Evolutionary conservation across 2,113 vertebrate species (phyloP).

Genomic region (Struthidea cinerea): DNA sequence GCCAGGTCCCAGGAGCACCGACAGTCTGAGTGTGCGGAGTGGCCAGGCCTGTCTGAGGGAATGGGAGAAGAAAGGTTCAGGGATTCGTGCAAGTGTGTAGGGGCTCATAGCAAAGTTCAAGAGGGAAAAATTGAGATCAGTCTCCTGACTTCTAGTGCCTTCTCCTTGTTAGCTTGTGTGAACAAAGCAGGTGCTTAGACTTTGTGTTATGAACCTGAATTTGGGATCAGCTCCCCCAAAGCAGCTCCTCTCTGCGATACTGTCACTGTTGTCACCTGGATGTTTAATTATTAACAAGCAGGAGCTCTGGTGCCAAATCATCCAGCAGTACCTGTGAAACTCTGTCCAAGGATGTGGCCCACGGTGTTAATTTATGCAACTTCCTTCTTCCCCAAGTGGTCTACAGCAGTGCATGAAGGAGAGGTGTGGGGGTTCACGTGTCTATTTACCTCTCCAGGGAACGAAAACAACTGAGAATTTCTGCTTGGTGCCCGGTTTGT

Average conservation of each 20-base stretch:
- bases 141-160: background rate
- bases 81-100: background rate
- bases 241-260: background rate
- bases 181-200: background rate
- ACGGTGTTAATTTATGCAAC: background rate
- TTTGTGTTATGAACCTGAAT: background rate
- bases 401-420: background rate
- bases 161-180: background rate
- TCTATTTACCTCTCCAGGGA: background rate
- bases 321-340: background rate
- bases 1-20: background rate
- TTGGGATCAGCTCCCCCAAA: background rate
- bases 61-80: background rate
- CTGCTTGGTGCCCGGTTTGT: fast-evolving
- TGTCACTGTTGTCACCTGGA: background rate
- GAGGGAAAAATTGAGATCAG: background rate
- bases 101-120: background rate
- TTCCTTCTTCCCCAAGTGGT: background rate
- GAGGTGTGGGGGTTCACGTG: no score
- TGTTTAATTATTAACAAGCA: background rate
- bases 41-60: fast-evolving
- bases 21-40: no score
- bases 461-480: background rate
- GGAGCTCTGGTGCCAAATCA: background rate
- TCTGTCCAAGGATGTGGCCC: background rate